Evolutionary conservation across 2,888 invertebrate species (phyloP).

Genomic region (Caenorhabditis plicata): DNA sequence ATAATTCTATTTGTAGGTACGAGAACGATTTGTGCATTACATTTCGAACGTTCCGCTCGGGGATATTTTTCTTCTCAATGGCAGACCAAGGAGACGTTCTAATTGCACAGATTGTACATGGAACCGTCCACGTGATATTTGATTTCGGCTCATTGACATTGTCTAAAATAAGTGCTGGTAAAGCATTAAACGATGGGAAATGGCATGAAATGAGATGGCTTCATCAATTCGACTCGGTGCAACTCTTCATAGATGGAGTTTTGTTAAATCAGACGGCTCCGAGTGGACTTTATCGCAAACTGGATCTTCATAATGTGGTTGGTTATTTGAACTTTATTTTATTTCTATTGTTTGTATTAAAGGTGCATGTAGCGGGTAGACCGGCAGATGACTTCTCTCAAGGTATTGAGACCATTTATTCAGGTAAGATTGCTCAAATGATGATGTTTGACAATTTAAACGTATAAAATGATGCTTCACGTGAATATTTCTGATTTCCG

Average conservation of each 20-base stretch:
- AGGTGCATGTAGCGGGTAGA: conserved; percentile 60
- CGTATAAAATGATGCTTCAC: no score
- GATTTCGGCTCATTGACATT: conserved; percentile 59
- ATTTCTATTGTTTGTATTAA: conserved; percentile 10
- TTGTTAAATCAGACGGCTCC: conserved; percentile 58
- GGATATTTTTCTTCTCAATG: conserved; percentile 62
- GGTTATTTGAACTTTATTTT: conserved; percentile 3
- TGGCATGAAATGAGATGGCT: conserved; percentile 63
- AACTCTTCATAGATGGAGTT: conserved; percentile 57
- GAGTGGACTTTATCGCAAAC: conserved; percentile 61
- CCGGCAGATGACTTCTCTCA: conserved; percentile 56
- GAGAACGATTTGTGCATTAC: conserved; percentile 60
- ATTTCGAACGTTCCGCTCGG: conserved; percentile 60
- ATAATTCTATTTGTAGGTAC: conserved; percentile 30
- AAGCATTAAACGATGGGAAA: conserved; percentile 60
- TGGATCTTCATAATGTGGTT: conserved; percentile 59
- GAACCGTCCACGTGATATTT: conserved; percentile 57
- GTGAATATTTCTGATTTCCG: no score
- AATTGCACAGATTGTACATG: conserved; percentile 58
- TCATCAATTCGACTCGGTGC: conserved; percentile 63
- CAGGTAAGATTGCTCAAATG: no score
- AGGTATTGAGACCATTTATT: conserved; percentile 47
- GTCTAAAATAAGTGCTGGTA: conserved; percentile 53
- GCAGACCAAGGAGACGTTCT: conserved; percentile 63
- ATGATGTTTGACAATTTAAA: no score